A percentile compares a stretch with the other conserved stretches of the same genome.
phyloP scores from a whole-genome alignment of 2,113 vertebrate species.

The Paracyprichromis sp. region DNA sequence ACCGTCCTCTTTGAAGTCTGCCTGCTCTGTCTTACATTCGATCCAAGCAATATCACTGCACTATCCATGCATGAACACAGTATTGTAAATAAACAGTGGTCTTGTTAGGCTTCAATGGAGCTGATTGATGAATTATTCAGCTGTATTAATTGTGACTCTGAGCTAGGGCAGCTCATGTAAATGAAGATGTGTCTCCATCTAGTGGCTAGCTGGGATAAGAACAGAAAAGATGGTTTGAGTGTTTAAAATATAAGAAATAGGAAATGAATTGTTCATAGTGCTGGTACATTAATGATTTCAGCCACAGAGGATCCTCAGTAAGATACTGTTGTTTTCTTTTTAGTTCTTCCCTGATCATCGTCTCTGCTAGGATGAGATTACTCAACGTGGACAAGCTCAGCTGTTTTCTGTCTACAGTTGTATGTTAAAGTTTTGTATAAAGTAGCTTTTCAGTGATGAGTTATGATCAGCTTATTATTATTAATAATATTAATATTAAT shows the following conservation, averaged over 20 bases:
- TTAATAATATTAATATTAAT: not conserved
- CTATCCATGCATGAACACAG: not conserved
- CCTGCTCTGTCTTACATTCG: not conserved
- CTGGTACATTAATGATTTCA: not conserved
- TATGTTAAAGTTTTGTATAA: not conserved
- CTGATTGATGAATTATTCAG: constrained; percentile 2
- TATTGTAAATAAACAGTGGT: not conserved
- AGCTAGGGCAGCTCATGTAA: not conserved
- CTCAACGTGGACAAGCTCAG: not conserved
- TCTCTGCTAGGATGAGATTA: not conserved
- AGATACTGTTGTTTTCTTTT: not conserved
- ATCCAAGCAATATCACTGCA: not conserved
- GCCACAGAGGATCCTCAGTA: not conserved
- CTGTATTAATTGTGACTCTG: not conserved
- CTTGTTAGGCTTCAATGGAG: not conserved
- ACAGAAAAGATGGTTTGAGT: not conserved
- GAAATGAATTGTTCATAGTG: not conserved
- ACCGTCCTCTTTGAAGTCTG: not conserved
- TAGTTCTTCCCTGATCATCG: not conserved
- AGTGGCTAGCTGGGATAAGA: constrained; percentile 10
- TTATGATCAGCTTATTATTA: not conserved
- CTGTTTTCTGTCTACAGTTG: not conserved
- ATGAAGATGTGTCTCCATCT: constrained; percentile 51
- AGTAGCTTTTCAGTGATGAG: not conserved
- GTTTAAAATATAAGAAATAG: not conserved